These are phyloP conservation scores for Hofmannophila pseudospretella DNA, from an alignment of 2,888 invertebrate species.

Conservation along the genomic window DNA sequence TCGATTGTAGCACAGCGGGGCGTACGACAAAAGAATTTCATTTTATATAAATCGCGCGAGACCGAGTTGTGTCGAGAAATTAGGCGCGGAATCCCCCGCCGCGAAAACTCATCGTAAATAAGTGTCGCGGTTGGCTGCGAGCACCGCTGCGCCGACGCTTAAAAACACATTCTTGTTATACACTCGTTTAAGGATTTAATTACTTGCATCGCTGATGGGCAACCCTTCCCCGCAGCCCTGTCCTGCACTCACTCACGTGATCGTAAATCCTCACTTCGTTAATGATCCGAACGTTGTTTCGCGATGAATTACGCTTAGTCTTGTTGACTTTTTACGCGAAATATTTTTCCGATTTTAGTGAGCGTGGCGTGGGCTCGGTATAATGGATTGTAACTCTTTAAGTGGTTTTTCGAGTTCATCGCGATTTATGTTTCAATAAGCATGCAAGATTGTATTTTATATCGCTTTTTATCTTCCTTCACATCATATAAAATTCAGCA, in stretches of 20 bases:
- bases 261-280: conserved; percentile 71
- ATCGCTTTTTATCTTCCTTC: conserved; percentile 39
- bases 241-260: conserved; percentile 47
- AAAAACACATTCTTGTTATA: conserved; percentile 69
- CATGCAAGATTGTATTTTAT: conserved; percentile 53
- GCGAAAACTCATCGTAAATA: conserved; percentile 75
- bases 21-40: conserved; percentile 64
- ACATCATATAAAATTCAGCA: conserved; percentile 40
- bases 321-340: conserved; percentile 62
- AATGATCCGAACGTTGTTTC: conserved; percentile 61
- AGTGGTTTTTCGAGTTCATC: conserved; percentile 65
- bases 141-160: conserved; percentile 47
- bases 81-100: conserved; percentile 71
- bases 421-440: conserved; percentile 63
- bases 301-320: conserved; percentile 66
- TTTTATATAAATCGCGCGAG: conserved; percentile 73
- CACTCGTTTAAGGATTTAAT: conserved; percentile 75
- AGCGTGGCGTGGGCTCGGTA: conserved; percentile 58
- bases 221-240: conserved; percentile 25
- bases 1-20: conserved; percentile 70
- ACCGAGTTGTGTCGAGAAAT: conserved; percentile 71
- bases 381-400: conserved; percentile 59
- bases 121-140: conserved; percentile 54
- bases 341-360: conserved; percentile 54
- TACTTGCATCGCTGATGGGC: conserved; percentile 63